Conservation (phyloP, 1,140 invertebrate species). For the Mya arenaria region DNA sequence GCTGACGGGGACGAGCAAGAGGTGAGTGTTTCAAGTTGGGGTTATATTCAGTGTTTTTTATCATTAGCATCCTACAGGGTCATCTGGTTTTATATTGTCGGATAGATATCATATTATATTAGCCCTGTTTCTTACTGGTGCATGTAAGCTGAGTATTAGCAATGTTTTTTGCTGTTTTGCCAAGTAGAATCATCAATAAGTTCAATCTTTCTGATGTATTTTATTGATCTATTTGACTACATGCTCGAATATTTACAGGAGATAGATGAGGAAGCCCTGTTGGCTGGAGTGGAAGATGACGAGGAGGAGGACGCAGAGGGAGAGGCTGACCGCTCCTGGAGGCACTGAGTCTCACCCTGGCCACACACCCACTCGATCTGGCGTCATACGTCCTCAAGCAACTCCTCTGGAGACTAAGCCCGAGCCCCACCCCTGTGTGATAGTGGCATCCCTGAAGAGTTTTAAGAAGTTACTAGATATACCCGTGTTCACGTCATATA, state of each 20-base stretch:
- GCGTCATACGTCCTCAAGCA: neutral
- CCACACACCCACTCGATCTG: neutral
- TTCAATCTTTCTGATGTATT: too few relatives aligned
- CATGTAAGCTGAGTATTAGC: neutral
- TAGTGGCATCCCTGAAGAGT: too few relatives aligned
- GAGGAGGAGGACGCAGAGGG: conserved; percentile 85
- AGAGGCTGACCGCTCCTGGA: conserved; percentile 83
- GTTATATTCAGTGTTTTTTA: neutral
- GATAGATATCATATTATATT: neutral
- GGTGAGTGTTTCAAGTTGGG: conserved; percentile 44
- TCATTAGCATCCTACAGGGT: neutral
- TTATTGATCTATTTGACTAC: too few relatives aligned
- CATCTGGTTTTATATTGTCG: neutral
- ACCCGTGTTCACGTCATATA: too few relatives aligned
- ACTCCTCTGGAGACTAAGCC: neutral
- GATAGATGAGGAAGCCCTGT: conserved; percentile 75
- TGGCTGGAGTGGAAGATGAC: conserved; percentile 84
- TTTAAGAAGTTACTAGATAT: neutral
- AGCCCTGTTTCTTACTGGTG: neutral
- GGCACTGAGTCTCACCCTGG: conserved; percentile 79
- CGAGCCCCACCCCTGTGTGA: too few relatives aligned
- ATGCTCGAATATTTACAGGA: too few relatives aligned
- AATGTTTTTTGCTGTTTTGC: neutral
- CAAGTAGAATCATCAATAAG: too few relatives aligned
- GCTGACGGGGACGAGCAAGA: conserved; percentile 64